Percentiles rank a stretch among this genome's conserved stretches.
Evolutionary conservation across 2,797 vertebrate species (phyloP).

Genomic region (Leuciscus waleckii): DNA sequence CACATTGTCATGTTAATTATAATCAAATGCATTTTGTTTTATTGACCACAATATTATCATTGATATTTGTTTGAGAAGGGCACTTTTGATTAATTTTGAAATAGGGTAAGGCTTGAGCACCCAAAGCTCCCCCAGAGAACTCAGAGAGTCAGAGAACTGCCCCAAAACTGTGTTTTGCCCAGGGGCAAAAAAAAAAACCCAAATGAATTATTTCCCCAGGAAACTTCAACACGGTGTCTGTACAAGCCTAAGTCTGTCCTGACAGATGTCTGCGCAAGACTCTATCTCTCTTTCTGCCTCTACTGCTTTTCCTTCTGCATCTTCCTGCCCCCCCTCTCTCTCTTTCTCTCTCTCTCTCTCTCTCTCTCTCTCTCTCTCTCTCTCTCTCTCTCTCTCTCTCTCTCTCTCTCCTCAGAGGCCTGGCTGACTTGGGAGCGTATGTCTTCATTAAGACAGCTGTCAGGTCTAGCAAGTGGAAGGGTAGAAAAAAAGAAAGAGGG

Average conservation of each 20-base stretch:
- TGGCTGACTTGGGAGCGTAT: slow-evolving; percentile 57
- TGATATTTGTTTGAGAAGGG: too few species aligned
- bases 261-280: slow-evolving; percentile 35
- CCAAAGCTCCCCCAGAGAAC: too few species aligned
- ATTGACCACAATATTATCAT: too few species aligned
- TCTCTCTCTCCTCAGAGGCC: slow-evolving; percentile 50
- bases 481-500: slow-evolving; percentile 44
- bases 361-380: slow-evolving; percentile 9
- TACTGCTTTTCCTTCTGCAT: background rate
- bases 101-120: too few species aligned
- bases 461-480: slow-evolving; percentile 59
- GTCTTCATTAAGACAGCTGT: slow-evolving; percentile 67
- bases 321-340: background rate
- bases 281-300: slow-evolving; percentile 18
- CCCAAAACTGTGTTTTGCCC: slow-evolving; percentile 47
- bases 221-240: slow-evolving; percentile 23
- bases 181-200: slow-evolving; percentile 2
- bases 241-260: slow-evolving; percentile 41
- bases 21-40: too few species aligned
- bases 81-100: too few species aligned
- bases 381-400: background rate
- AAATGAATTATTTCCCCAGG: slow-evolving; percentile 48
- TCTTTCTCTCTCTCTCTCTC: slow-evolving; percentile 14
- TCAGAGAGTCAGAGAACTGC: slow-evolving; percentile 15
- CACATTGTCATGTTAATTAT: too few species aligned